phyloP scores from a whole-genome alignment of 2,888 invertebrate genomes.

The Stenolophus ochropezus region DNA sequence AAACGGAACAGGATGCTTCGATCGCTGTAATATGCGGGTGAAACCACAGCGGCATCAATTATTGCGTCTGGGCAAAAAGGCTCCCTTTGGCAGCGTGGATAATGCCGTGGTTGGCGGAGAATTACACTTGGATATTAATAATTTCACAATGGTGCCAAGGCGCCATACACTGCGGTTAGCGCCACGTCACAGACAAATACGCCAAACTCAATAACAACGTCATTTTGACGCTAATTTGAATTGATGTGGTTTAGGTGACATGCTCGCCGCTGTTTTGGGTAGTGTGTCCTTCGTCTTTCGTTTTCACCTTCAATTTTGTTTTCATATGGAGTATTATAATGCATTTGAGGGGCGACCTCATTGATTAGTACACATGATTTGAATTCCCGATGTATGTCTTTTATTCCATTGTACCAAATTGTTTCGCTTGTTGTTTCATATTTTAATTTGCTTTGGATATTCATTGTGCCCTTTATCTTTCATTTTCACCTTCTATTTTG shows the following conservation, averaged over 20 bases:
- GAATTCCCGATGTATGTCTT: too few relatives aligned
- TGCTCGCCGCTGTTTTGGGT: too few relatives aligned
- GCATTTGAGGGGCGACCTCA: too few relatives aligned
- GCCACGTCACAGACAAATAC: background rate
- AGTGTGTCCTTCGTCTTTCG: too few relatives aligned
- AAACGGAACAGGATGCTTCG: background rate
- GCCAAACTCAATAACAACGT: background rate
- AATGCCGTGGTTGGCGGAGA: background rate
- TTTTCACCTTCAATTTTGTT: too few relatives aligned
- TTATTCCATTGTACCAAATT: too few relatives aligned
- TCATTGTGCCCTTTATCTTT: too few relatives aligned
- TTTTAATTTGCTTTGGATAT: too few relatives aligned
- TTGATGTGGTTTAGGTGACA: background rate
- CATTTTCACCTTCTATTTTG: too few relatives aligned
- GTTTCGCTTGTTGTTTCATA: too few relatives aligned
- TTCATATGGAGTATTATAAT: too few relatives aligned
- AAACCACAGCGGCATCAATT: background rate
- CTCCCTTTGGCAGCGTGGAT: background rate
- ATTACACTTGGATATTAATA: background rate
- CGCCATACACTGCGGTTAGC: background rate
- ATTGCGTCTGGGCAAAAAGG: background rate
- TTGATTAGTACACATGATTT: too few relatives aligned
- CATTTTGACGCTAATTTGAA: constrained; percentile 3
- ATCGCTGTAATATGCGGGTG: background rate
- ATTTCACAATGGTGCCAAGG: background rate